A percentile compares a stretch with the other conserved stretches of the same genome.
Evolutionary conservation across 2,113 vertebrate genomes (phyloP).

Genomic region (Vireo altiloquus): DNA sequence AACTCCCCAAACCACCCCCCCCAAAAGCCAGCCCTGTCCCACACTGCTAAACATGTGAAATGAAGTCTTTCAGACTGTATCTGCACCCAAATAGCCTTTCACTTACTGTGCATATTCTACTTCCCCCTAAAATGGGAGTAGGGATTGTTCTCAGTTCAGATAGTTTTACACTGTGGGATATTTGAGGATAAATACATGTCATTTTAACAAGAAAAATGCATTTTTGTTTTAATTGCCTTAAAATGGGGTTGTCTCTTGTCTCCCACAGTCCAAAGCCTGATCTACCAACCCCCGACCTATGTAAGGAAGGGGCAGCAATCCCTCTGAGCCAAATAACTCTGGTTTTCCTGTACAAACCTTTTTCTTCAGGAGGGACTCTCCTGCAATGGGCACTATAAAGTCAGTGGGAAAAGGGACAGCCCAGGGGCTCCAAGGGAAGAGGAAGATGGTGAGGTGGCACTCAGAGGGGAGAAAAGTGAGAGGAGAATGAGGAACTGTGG

Average conservation of each 20-base stretch:
- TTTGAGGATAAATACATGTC: neutral
- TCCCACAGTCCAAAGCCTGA: neutral
- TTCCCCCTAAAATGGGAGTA: neutral
- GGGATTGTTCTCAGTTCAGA: neutral
- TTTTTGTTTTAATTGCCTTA: neutral
- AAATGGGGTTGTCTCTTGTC: neutral
- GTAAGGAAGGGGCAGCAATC: neutral
- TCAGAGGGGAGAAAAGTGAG: neutral
- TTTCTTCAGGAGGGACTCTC: neutral
- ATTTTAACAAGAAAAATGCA: neutral
- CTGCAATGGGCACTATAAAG: neutral
- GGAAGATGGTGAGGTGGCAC: neutral
- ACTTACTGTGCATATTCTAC: neutral
- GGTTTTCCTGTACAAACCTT: neutral
- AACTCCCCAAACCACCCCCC: neutral
- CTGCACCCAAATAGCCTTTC: neutral
- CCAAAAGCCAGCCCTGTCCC: neutral
- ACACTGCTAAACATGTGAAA: neutral
- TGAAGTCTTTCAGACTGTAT: neutral
- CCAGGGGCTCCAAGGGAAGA: neutral
- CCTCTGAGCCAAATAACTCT: neutral
- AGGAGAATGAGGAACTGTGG: neutral
- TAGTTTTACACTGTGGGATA: neutral
- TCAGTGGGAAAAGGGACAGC: neutral
- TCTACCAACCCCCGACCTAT: accelerated